phyloP scores from a whole-genome alignment of 2,797 vertebrate species.

The Clarias pachynema region DNA sequence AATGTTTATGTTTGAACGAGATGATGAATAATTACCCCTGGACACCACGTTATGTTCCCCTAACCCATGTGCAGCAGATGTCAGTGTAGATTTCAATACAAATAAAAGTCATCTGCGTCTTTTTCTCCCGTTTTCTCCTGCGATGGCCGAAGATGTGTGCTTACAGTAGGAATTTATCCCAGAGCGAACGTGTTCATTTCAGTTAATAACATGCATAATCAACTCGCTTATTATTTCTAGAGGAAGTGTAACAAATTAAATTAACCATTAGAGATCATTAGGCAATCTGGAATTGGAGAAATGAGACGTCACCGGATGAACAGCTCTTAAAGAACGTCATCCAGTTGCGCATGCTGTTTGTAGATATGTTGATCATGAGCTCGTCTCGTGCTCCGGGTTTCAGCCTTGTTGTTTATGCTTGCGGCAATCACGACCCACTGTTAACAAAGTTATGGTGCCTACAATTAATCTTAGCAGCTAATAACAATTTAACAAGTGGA shows the following conservation, averaged over 20 bases:
- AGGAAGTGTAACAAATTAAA: conserved; percentile 48
- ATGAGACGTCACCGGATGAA: conserved; percentile 40
- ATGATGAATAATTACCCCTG: conserved; percentile 36
- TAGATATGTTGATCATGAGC: not conserved
- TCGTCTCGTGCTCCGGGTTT: not conserved
- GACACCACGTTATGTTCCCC: conserved; percentile 4
- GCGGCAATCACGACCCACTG: not conserved
- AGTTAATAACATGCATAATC: conserved; percentile 48
- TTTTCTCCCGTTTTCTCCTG: conserved; percentile 37
- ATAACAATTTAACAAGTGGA: not conserved
- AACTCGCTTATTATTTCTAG: conserved; percentile 43
- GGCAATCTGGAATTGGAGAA: conserved; percentile 33
- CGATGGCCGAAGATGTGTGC: conserved; percentile 22
- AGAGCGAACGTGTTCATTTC: conserved; percentile 40
- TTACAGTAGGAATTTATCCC: conserved; percentile 34
- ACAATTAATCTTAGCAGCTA: not conserved
- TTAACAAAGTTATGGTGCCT: not conserved
- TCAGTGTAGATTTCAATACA: conserved; percentile 44
- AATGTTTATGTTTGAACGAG: conserved; percentile 39
- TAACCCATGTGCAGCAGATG: conserved; percentile 47
- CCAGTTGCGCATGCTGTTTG: not conserved
- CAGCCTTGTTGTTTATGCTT: not conserved
- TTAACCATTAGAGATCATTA: conserved; percentile 58
- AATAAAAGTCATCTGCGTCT: conserved; percentile 36
- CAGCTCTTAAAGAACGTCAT: conserved; percentile 21